phyloP scores from a whole-genome alignment of 2,888 invertebrate genomes.

The Drosophila niveifrons region DNA sequence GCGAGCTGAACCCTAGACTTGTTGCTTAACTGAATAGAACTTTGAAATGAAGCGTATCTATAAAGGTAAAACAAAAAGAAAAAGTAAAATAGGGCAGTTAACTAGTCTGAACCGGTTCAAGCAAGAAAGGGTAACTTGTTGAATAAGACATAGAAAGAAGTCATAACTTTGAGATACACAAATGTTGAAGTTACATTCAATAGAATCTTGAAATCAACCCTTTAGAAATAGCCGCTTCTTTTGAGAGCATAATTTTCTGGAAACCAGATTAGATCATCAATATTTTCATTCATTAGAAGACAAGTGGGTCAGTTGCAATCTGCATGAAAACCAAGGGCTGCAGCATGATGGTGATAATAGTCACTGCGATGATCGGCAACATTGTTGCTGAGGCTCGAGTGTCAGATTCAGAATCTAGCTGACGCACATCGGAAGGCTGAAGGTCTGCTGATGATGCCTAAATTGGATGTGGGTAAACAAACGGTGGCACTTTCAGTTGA shows the following conservation, averaged over 20 bases:
- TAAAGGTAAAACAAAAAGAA: background rate
- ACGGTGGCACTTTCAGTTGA: conserved; percentile 25
- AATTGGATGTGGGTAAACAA: conserved; percentile 69
- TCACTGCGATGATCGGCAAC: conserved; percentile 6
- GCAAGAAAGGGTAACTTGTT: background rate
- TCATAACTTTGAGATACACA: background rate
- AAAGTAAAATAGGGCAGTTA: background rate
- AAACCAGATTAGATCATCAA: background rate
- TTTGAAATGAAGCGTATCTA: background rate
- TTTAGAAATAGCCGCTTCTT: background rate
- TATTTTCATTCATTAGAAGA: background rate
- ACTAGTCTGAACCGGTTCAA: background rate
- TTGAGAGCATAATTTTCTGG: background rate
- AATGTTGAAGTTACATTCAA: background rate
- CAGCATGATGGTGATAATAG: conserved; percentile 11
- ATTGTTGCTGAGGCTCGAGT: conserved; percentile 35
- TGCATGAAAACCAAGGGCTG: conserved; percentile 21
- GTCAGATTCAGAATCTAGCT: conserved; percentile 67
- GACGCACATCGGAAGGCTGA: conserved; percentile 47
- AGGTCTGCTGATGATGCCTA: conserved; percentile 72
- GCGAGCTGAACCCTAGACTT: background rate
- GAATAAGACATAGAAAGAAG: background rate
- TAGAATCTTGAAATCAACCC: background rate
- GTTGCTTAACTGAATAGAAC: background rate
- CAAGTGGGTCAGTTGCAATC: conserved; percentile 25